phyloP scores from a whole-genome alignment of 2,113 vertebrate species.

The Camelus dromedarius region DNA sequence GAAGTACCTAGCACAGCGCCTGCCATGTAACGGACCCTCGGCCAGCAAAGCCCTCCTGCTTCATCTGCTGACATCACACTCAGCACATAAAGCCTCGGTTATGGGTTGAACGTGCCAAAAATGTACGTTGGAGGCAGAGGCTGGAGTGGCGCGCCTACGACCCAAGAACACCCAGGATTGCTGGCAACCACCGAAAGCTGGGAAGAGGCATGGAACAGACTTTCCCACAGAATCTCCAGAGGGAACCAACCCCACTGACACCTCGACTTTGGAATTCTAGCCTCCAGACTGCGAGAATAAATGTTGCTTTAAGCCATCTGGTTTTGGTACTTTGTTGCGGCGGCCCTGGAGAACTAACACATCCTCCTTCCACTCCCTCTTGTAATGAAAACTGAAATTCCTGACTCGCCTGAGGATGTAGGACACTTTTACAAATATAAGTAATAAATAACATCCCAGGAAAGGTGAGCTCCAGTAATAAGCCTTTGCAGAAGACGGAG shows the following conservation, averaged over 20 bases:
- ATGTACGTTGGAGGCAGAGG: neutral
- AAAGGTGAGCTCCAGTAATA: neutral
- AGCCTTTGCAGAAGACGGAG: neutral
- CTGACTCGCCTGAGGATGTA: neutral
- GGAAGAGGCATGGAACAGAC: neutral
- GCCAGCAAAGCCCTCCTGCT: neutral
- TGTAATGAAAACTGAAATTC: neutral
- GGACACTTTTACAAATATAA: neutral
- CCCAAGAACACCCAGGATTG: neutral
- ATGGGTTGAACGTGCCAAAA: neutral
- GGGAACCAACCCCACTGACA: neutral
- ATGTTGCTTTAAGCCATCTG: neutral
- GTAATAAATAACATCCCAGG: neutral
- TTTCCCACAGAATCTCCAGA: too few relatives aligned
- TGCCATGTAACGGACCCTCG: accelerated
- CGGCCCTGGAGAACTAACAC: neutral
- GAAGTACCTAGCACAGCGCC: neutral
- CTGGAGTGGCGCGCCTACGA: accelerated
- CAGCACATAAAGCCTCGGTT: neutral
- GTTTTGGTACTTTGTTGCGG: too few relatives aligned
- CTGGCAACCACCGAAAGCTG: too few relatives aligned
- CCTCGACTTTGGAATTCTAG: neutral
- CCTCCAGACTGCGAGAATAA: neutral
- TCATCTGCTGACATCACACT: neutral
- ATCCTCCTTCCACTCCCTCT: neutral